Evolutionary conservation across 1,140 invertebrate species (phyloP).

Genomic region (Drosophila nannoptera): DNA sequence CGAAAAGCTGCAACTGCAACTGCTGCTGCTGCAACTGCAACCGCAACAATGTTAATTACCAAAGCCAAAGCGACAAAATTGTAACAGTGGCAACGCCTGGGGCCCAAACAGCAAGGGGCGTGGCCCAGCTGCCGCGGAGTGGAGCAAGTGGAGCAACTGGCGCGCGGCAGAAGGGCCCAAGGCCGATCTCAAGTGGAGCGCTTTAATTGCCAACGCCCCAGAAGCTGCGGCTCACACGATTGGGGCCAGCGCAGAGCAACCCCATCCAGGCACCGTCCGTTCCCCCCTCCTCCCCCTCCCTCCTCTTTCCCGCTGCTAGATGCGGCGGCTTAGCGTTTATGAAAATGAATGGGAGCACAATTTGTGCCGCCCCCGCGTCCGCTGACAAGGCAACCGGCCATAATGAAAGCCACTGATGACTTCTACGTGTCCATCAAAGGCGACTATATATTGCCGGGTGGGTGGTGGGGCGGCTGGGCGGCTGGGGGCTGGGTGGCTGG

Average conservation of each 20-base stretch:
- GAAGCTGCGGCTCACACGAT: slow-evolving; percentile 12
- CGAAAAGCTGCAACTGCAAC: slow-evolving; percentile 6
- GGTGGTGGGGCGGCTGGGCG: not conserved
- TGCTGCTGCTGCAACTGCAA: slow-evolving; percentile 24
- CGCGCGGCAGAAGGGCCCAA: slow-evolving; percentile 65
- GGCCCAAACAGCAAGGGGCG: slow-evolving; percentile 40
- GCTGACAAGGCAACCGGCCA: slow-evolving; percentile 12
- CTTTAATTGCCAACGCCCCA: slow-evolving; percentile 49
- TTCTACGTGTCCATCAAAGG: slow-evolving; percentile 48
- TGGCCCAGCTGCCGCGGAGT: slow-evolving; percentile 32
- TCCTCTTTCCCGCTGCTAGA: not conserved
- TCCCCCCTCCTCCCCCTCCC: too few species aligned
- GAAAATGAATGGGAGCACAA: slow-evolving; percentile 47
- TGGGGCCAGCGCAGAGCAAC: not conserved
- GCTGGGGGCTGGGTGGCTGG: not conserved
- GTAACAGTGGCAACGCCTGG: slow-evolving; percentile 64
- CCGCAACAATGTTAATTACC: slow-evolving; percentile 52
- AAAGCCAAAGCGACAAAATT: slow-evolving; percentile 60
- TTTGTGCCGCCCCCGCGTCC: slow-evolving; percentile 16
- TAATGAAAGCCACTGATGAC: slow-evolving; percentile 49
- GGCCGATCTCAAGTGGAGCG: slow-evolving; percentile 51
- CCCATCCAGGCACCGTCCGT: too few species aligned
- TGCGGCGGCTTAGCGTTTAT: slow-evolving; percentile 34
- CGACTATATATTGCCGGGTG: slow-evolving; percentile 4
- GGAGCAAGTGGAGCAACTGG: too few species aligned